A percentile compares a stretch with the other conserved stretches of the same genome.
Evolutionary conservation across 92 coral and sea anemone genomes (phyloP).

Genomic region (Parazoanthus atlanticus): DNA sequence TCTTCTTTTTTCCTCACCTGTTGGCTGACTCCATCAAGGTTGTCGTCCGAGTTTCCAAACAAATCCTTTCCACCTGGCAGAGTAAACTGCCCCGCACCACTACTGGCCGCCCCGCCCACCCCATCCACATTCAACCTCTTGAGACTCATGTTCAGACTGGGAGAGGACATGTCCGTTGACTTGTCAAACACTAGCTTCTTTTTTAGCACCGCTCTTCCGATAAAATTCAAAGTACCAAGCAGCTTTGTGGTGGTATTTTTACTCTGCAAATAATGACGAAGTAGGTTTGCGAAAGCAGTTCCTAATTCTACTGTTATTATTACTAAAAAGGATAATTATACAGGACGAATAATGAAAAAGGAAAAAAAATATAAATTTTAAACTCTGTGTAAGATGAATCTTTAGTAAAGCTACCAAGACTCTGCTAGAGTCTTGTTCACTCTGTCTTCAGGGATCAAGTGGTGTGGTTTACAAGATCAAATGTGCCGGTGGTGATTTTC

Average conservation of each 20-base stretch:
- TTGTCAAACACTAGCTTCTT: constrained; percentile 69
- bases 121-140: constrained; percentile 52
- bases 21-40: constrained; percentile 56
- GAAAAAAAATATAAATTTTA: too few species aligned
- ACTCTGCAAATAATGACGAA: constrained; percentile 44
- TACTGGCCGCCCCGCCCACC: constrained; percentile 43
- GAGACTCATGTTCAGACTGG: constrained; percentile 54
- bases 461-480: too few species aligned
- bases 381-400: too few species aligned
- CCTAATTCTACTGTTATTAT: not conserved
- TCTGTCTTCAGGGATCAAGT: too few species aligned
- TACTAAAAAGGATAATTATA: too few species aligned
- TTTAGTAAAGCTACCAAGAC: too few species aligned
- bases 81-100: constrained; percentile 57
- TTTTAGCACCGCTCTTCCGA: constrained; percentile 56
- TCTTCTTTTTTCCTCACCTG: constrained; percentile 45
- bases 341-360: too few species aligned
- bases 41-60: constrained; percentile 33
- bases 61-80: constrained; percentile 57
- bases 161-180: constrained; percentile 64
- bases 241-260: constrained; percentile 55
- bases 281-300: not conserved
- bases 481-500: too few species aligned
- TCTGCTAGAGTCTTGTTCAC: too few species aligned
- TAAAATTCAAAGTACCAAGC: constrained; percentile 33